phyloP scores from a whole-genome alignment of 2,113 vertebrate species.

The Ciconia maguari region DNA sequence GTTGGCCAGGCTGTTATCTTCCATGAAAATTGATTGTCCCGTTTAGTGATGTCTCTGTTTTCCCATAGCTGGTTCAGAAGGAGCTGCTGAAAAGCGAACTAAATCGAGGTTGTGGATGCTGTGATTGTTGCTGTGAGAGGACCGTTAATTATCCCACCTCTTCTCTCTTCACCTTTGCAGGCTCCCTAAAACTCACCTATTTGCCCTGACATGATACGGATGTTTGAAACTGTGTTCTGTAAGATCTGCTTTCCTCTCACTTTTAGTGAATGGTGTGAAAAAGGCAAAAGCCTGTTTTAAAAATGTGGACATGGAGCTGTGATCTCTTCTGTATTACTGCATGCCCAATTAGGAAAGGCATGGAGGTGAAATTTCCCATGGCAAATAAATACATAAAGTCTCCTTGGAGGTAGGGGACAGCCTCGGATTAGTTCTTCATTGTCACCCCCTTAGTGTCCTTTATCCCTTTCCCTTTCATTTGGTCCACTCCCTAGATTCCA shows the following conservation, averaged over 20 bases:
- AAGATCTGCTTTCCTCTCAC: background rate
- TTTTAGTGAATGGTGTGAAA: background rate
- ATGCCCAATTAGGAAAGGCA: accelerated
- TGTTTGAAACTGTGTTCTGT: too few relatives aligned
- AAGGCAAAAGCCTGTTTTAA: background rate
- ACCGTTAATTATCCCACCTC: background rate
- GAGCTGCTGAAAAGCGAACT: background rate
- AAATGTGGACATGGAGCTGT: background rate
- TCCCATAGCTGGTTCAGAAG: background rate
- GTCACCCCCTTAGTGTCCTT: background rate
- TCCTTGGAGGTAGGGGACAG: background rate
- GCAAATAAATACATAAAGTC: background rate
- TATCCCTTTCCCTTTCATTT: background rate
- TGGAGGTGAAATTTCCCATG: background rate
- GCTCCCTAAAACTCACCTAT: background rate
- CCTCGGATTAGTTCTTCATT: background rate
- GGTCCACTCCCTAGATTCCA: background rate
- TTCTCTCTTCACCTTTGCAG: too few relatives aligned
- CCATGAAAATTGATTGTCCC: conserved; percentile 2
- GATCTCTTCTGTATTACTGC: background rate
- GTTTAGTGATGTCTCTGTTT: background rate
- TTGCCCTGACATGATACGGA: accelerated
- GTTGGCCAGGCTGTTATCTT: background rate
- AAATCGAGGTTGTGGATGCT: background rate
- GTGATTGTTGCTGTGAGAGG: background rate